Base-by-base conservation (phyloP, 2,113 vertebrate genomes). In the Tor tambroides region DNA sequence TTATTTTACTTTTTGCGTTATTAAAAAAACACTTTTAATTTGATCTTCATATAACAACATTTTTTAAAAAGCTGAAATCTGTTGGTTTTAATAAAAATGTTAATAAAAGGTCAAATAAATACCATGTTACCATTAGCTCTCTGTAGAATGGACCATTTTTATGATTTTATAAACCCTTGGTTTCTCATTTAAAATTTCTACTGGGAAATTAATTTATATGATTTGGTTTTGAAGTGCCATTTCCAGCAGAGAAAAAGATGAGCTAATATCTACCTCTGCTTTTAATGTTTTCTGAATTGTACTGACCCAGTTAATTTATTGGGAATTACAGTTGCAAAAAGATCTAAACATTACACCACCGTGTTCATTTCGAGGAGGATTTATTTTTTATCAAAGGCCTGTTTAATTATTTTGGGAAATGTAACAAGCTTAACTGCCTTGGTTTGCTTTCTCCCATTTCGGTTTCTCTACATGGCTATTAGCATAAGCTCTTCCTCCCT, bases 281-380 rank as follows among this genome's bases (percentile, higher is more conserved):
- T 72, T 38, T 23, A 54, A 38, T 71, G 69, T 74, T 83, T 59
- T 90, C 72, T 21, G 41, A 83, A 79, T 74, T 83, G 78, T 81
- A 54, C 81, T 74, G 72, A 85, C 75, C 61, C 43, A 69, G 83
- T 81, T 90, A 82, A 43, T 84, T 81, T 75, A 87, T 17, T 61
- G 35, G 78, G 71, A 32, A 11, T 43, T 83, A 54, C 41, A 85
- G 87, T 88, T 87, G 43, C 74, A 78, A 84, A 85, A 61, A 80
- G 49, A 46, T 75, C 21, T 2, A 56, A 26, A 38, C 54, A 83
- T 67, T 17, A 75, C 41, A 3, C 61, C 3, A 51, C 65, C 17
- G 76, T 87, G 81, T 69, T 79, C 35, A 26, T 30, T 63, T 84
- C 74, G 79, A 65, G 46, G 41, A 28, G 43, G 54, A 77, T 89